These are phyloP conservation scores for Drosophila prostipennis DNA, from an alignment of 2,888 invertebrate genomes.

Conservation along the genomic window DNA sequence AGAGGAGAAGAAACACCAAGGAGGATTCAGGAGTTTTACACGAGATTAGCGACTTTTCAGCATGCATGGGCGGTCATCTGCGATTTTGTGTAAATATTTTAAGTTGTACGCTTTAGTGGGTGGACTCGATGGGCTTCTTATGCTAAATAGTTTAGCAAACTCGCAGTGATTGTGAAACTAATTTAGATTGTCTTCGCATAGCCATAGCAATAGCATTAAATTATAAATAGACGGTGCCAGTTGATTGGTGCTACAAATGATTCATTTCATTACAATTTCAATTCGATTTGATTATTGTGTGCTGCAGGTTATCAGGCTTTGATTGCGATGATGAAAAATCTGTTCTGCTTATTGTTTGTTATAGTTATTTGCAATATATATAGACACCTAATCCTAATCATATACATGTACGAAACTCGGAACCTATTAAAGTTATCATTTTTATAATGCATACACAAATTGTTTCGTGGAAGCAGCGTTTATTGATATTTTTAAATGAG, in stretches of 20 bases:
- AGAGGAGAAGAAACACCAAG: background rate
- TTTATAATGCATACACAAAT: conserved; percentile 49
- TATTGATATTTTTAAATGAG: background rate
- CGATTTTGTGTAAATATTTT: conserved; percentile 63
- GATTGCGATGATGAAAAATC: conserved; percentile 28
- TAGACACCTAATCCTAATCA: conserved; percentile 27
- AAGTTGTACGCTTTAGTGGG: conserved; percentile 54
- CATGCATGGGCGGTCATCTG: conserved; percentile 8
- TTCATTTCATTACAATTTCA: conserved; percentile 12
- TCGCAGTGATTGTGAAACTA: conserved; percentile 58
- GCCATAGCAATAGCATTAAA: conserved; percentile 39
- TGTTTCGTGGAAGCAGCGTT: too few relatives aligned
- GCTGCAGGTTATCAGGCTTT: conserved; percentile 53
- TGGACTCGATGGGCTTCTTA: conserved; percentile 64
- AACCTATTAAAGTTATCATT: conserved; percentile 51
- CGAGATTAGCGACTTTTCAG: conserved; percentile 28
- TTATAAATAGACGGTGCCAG: conserved; percentile 34
- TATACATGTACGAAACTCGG: conserved; percentile 13
- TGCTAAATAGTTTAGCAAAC: conserved; percentile 42
- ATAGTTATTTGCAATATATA: conserved; percentile 68
- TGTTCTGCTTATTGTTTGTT: conserved; percentile 63
- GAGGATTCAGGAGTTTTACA: conserved; percentile 31
- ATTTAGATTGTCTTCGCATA: conserved; percentile 49
- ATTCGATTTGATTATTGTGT: conserved; percentile 27
- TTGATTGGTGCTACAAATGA: conserved; percentile 26